phyloP scores from a whole-genome alignment of 2,113 vertebrate genomes.

The Eublepharis macularius region DNA sequence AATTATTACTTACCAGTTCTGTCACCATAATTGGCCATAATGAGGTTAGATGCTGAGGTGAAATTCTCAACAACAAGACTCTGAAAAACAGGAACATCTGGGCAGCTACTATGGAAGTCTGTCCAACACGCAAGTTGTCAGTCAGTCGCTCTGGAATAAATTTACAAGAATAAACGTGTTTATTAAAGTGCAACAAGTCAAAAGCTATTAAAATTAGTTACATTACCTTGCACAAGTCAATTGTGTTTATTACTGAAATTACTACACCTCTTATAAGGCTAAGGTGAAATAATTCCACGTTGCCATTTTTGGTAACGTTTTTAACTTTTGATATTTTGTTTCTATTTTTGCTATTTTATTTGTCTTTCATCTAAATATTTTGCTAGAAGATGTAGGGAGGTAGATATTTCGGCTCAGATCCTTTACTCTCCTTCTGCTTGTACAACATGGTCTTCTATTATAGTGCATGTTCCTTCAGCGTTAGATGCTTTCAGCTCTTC shows the following conservation, averaged over 20 bases:
- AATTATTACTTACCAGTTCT: constrained; percentile 82
- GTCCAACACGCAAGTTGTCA: constrained; percentile 89
- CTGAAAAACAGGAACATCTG: constrained; percentile 98
- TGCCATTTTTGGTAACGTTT: not conserved
- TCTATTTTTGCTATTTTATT: not conserved
- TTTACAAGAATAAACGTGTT: not conserved
- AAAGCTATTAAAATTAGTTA: not conserved
- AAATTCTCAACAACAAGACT: constrained; percentile 91
- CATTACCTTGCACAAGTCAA: not conserved
- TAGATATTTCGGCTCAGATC: not conserved
- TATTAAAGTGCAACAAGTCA: not conserved
- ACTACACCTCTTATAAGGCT: not conserved
- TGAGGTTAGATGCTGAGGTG: constrained; percentile 92
- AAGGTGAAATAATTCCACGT: not conserved
- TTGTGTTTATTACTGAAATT: not conserved
- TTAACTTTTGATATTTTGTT: not conserved
- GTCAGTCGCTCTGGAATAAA: constrained; percentile 88
- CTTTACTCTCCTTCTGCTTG: no score
- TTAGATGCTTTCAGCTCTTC: no score
- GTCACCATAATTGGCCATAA: constrained; percentile 99
- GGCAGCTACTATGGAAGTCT: constrained; percentile 82
- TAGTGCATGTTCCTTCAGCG: no score
- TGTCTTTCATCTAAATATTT: not conserved
- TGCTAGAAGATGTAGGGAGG: not conserved
- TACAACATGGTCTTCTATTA: no score